Conservation (phyloP, 2,888 invertebrate species). For the Scotopteryx bipunctaria region DNA sequence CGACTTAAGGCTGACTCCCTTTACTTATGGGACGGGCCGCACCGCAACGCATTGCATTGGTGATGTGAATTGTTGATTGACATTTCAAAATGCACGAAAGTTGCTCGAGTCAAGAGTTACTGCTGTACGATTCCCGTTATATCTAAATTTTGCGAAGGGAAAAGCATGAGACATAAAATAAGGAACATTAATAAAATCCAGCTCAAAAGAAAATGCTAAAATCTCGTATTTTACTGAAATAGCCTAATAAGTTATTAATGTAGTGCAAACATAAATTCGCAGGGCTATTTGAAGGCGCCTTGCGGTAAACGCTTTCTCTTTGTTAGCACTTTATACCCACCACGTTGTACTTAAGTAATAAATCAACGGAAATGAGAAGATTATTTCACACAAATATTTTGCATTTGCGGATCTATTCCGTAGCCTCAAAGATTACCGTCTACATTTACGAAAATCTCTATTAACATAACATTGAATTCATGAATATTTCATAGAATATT, state of each 20-base stretch:
- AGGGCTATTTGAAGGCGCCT: conserved; percentile 22
- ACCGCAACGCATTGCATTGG: too few species aligned
- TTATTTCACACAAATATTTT: conserved; percentile 48
- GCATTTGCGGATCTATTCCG: conserved; percentile 46
- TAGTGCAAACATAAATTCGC: conserved; percentile 22
- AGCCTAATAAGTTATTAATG: conserved; percentile 25
- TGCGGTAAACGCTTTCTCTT: conserved; percentile 29
- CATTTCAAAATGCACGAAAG: too few species aligned
- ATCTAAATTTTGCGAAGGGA: too few species aligned
- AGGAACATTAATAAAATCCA: background rate
- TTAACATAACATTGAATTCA: conserved; percentile 65
- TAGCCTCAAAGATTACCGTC: conserved; percentile 47
- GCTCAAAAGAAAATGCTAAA: background rate
- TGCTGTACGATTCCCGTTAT: too few species aligned
- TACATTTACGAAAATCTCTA: conserved; percentile 55
- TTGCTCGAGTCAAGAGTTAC: too few species aligned
- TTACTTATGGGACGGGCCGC: too few species aligned
- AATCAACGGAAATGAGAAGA: conserved; percentile 33
- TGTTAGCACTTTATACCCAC: conserved; percentile 28
- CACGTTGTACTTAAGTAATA: conserved; percentile 27
- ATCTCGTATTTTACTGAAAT: conserved; percentile 25
- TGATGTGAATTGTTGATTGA: too few species aligned
- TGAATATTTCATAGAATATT: conserved; percentile 62
- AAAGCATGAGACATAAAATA: background rate
- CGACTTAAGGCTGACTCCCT: background rate